Percentiles rank a stretch among this genome's conserved stretches.
phyloP scores from a whole-genome alignment of 2,113 vertebrate species.

The Phyllostomus hastatus region DNA sequence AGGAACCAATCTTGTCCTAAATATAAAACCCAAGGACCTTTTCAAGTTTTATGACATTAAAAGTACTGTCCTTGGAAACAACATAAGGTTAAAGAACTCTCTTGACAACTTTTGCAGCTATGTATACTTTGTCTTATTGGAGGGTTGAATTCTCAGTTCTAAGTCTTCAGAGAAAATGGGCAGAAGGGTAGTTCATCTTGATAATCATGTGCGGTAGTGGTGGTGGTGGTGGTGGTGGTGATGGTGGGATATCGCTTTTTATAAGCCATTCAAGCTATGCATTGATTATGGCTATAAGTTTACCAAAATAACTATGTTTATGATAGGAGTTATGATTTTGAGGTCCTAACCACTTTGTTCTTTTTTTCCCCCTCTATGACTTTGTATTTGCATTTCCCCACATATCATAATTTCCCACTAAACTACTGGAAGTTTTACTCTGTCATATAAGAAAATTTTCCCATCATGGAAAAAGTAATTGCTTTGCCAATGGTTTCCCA shows the following conservation, averaged over 20 bases:
- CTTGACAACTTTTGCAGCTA: neutral
- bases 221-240: neutral
- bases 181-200: neutral
- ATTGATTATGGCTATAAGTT: neutral
- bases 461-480: neutral
- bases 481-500: neutral
- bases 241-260: neutral
- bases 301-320: neutral
- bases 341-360: neutral
- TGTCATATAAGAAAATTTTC: neutral
- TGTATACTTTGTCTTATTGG: neutral
- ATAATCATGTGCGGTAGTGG: neutral
- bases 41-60: neutral
- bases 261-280: neutral
- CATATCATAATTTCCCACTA: neutral
- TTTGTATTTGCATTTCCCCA: neutral
- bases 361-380: neutral
- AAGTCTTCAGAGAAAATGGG: neutral
- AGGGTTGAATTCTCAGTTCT: neutral
- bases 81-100: neutral
- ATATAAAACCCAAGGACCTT: neutral
- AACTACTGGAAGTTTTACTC: slow-evolving; percentile 24
- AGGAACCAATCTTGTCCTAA: neutral
- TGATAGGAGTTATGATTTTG: neutral
- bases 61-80: neutral